Evolutionary conservation across 2,797 vertebrate species (phyloP).

Genomic region (Galaxias olidus): DNA sequence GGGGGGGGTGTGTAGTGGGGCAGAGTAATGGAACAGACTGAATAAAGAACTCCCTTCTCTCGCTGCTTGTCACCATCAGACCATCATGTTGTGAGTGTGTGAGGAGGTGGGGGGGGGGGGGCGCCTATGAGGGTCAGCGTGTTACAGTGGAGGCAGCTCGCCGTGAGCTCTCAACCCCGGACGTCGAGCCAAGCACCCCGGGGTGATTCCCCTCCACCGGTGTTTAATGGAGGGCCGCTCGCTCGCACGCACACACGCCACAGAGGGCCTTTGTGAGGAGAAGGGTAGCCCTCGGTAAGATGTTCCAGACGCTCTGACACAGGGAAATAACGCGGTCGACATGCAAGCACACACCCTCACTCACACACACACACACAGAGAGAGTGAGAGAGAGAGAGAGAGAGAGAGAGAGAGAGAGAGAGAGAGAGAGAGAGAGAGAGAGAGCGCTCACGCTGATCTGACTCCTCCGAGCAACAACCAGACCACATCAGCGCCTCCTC

Average conservation of each 20-base stretch:
- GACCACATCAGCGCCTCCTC: background rate
- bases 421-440: no score
- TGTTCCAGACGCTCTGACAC: slow-evolving; percentile 1
- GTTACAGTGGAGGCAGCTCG: slow-evolving; percentile 61
- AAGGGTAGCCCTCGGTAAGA: background rate
- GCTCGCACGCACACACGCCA: slow-evolving; percentile 45
- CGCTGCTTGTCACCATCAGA: slow-evolving; percentile 22
- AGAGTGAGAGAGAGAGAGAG: no score
- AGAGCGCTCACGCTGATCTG: no score
- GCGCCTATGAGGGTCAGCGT: slow-evolving; percentile 34
- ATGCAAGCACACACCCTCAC: background rate
- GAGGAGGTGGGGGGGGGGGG: slow-evolving; percentile 9
- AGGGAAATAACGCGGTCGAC: no score
- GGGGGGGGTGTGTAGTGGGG: no score
- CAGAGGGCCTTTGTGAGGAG: slow-evolving; percentile 55
- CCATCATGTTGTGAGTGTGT: slow-evolving; percentile 25
- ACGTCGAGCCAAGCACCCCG: slow-evolving; percentile 51
- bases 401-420: no score
- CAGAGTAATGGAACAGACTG: background rate
- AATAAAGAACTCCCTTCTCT: background rate
- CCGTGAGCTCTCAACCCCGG: slow-evolving; percentile 60
- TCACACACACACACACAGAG: background rate
- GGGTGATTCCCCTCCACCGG: slow-evolving; percentile 59
- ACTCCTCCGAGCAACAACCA: no score
- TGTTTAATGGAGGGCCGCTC: slow-evolving; percentile 48